A percentile compares a stretch with the other conserved stretches of the same genome.
Conservation (phyloP, 2,113 vertebrate species). For the Heteronetta atricapilla region DNA sequence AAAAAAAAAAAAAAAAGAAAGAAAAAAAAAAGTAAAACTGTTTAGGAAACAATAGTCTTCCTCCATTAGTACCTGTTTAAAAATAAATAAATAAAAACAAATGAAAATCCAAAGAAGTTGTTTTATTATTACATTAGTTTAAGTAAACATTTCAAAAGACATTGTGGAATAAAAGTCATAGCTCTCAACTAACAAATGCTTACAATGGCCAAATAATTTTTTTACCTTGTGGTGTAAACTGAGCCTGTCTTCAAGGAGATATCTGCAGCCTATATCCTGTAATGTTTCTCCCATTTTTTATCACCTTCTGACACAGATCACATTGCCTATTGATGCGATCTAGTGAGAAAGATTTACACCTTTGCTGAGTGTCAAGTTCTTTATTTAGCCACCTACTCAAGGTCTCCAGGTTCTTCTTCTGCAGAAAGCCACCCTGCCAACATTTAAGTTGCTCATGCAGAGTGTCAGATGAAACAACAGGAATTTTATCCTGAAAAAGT, state of each 20-base stretch:
- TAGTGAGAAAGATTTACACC: not conserved
- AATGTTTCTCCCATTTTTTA: not conserved
- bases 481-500: not conserved
- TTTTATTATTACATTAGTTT: not conserved
- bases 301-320: not conserved
- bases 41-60: not conserved
- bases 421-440: not conserved
- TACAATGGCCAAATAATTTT: not conserved
- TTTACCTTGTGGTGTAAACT: not conserved
- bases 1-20: too few relatives aligned
- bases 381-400: not conserved
- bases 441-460: not conserved
- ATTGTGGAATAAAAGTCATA: not conserved
- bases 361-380: not conserved
- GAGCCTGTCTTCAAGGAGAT: not conserved
- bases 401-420: not conserved
- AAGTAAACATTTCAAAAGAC: not conserved
- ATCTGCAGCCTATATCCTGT: not conserved
- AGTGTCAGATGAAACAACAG: not conserved
- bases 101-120: not conserved
- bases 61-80: not conserved
- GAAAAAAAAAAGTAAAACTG: not conserved
- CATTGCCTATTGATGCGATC: not conserved
- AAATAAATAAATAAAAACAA: not conserved
- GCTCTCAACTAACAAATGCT: not conserved